Conservation (phyloP, 2,113 vertebrate species). For the Vulpes vulpes region DNA sequence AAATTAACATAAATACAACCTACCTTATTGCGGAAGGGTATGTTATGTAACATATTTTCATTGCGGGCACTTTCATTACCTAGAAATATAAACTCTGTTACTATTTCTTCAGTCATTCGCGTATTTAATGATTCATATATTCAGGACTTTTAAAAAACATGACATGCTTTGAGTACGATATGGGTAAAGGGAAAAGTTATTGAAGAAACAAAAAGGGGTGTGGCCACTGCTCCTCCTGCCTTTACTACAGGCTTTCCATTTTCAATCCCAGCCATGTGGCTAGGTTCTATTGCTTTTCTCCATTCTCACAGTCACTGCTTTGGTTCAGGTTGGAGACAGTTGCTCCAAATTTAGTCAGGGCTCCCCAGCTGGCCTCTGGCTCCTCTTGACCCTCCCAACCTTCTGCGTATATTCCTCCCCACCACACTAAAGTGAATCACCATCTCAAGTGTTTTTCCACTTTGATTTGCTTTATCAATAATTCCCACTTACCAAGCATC, state of each 20-base stretch:
- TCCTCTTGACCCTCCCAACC: background rate
- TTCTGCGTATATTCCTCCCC: background rate
- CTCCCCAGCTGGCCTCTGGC: background rate
- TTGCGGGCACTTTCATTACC: slow-evolving; percentile 62
- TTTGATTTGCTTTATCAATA: background rate
- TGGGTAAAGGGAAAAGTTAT: background rate
- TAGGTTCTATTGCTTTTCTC: background rate
- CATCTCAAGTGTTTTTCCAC: background rate
- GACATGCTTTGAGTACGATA: background rate
- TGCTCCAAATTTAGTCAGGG: background rate
- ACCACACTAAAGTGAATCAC: background rate
- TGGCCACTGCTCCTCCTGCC: background rate
- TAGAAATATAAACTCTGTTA: slow-evolving; percentile 59
- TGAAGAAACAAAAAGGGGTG: background rate
- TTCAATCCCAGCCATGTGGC: background rate
- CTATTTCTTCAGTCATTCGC: background rate
- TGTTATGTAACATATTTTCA: slow-evolving; percentile 47
- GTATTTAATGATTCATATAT: slow-evolving; percentile 6
- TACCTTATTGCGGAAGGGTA: slow-evolving; percentile 64
- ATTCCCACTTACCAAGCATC: background rate
- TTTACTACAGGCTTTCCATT: background rate
- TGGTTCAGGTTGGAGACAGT: background rate
- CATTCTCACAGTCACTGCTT: background rate
- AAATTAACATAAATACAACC: slow-evolving; percentile 42
- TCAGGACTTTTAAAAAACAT: background rate